Base-by-base conservation (phyloP, 1,140 invertebrate species). In the Drosophila pseudoobscura region DNA sequence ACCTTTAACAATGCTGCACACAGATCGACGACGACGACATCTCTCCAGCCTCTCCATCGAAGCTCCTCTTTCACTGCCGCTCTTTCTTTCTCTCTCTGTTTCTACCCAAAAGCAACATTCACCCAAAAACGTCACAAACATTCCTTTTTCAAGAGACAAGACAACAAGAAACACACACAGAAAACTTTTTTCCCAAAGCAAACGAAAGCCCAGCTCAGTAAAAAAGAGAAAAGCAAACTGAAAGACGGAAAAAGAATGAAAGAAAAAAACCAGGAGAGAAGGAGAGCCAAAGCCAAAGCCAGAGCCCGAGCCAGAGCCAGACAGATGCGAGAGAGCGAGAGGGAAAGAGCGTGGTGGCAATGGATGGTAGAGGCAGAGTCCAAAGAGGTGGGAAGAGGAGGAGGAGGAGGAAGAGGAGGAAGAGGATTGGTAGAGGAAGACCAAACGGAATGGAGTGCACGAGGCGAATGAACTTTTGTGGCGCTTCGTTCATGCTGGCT, bases 381-480 rank as follows among this genome's bases (percentile, higher is more conserved):
- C 7, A 58, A 31, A 46, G 22, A 41, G 29, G 24, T 0, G 20
- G 20, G 20, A 17, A 17, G 35, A 24, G 26, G 41, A 55, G 43
- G 31, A 7, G 15, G 29, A 13, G 29, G 58, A 41, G 39, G 49
- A 68, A 49, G 55, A 15, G 20, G 58, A 41, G 39, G 49, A 68
- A 49, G 55, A 15, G 20, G 70, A 65, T 59, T 29, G 50, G 50
- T 44, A 31, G 22, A 17, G 50, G 29, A 55, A 56, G 71, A 43
- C 47, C 43, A 49, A 59, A 24, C 35, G 57, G 78, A 83, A 80
- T 90, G 76, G 87, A 90, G 87, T 90, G 87, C 87, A 90, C 78
- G 79, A 90, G 87, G 87, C 87, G 87, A 90, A 90, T 90, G 87
- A 90, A 90, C 87, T 90, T 87, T 84, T 72, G 72, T 65, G 75